phyloP scores from a whole-genome alignment of 2,888 invertebrate genomes.

The Hecatera dysodea region DNA sequence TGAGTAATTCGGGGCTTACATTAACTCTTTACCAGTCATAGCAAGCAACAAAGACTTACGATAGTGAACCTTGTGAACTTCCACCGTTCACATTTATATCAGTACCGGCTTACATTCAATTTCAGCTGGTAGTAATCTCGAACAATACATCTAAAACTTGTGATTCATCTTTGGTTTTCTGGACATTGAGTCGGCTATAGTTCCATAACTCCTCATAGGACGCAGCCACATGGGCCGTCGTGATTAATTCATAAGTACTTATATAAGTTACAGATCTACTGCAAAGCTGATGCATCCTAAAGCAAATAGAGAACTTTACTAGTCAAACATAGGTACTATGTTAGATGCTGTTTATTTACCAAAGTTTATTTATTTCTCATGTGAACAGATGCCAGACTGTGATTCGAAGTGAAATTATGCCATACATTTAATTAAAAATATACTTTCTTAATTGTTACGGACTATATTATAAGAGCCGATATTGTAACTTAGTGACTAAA shows the following conservation, averaged over 20 bases:
- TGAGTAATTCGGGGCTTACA: constrained; percentile 82
- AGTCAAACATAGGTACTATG: constrained; percentile 69
- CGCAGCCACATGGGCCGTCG: constrained; percentile 70
- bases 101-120: constrained; percentile 71
- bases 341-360: constrained; percentile 58
- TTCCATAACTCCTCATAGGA: constrained; percentile 88
- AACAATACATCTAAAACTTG: constrained; percentile 85
- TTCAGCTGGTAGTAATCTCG: constrained; percentile 85
- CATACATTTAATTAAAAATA: constrained; percentile 68
- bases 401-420: constrained; percentile 59
- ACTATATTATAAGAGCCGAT: constrained; percentile 77
- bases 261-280: constrained; percentile 90
- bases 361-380: constrained; percentile 55
- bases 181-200: constrained; percentile 80
- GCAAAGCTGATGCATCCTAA: constrained; percentile 87
- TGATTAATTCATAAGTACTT: constrained; percentile 89
- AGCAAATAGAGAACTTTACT: constrained; percentile 87
- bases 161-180: constrained; percentile 90
- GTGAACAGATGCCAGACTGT: constrained; percentile 47
- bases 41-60: no score
- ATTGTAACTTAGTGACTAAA: constrained; percentile 83
- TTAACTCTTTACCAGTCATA: constrained; percentile 6
- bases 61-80: no score
- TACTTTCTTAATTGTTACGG: constrained; percentile 71
- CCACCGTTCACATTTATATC: no score